Evolutionary conservation across 2,888 invertebrate species (phyloP), one percentile per base, ranked within the genome.

Genomic region (Pantelozetes paolii): DNA sequence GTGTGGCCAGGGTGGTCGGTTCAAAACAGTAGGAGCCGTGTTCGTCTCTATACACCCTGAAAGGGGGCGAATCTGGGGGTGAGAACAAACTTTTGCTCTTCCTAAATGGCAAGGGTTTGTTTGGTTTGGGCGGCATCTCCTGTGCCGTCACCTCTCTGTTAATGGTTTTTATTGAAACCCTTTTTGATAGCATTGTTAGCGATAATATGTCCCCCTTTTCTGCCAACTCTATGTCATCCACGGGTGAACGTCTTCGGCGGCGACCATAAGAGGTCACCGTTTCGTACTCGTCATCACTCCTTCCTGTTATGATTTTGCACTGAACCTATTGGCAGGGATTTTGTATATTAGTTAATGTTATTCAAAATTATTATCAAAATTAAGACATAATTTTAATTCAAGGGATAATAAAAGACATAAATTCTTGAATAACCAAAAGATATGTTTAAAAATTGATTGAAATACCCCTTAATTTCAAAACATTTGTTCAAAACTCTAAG

Each of bases 241-340:
- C 30, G 1, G 71, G 54, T 9, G 42, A 50, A 45, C 77, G 71
- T 69, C 76, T 76, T 36, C 74, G 72, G 9, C 77, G 54, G 5
- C 75, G 54, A 2, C 79, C 79, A 48, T 76, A 78, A 26, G 79
- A 79, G 2, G 76, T 77, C 1, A 79, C 79, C 15, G 77, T 77
- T 70, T 78, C 77, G 26, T 72, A 75, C 70, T 79, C 78, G 54
- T 75, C 74, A 74, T 79, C 78, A 40, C 78, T 76, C 57, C 79
- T 71, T 3, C 79, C 79, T 0, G 78, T 77, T 15, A 78, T 77
- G 42, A 79, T 74, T 67, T 78, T 77, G 48, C 79, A 79, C 48
- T 78, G 62, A 36, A 78, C 78, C 79, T 79, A 36, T 36, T 11
- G 32, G 30, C 9, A 28, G 13, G 28, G 26, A 54, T 23, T n/a